Percentiles rank a stretch among this genome's conserved stretches.
These are phyloP conservation scores for Nyctalus aviator DNA, from an alignment of 2,797 vertebrate genomes.

Conservation along the genomic window DNA sequence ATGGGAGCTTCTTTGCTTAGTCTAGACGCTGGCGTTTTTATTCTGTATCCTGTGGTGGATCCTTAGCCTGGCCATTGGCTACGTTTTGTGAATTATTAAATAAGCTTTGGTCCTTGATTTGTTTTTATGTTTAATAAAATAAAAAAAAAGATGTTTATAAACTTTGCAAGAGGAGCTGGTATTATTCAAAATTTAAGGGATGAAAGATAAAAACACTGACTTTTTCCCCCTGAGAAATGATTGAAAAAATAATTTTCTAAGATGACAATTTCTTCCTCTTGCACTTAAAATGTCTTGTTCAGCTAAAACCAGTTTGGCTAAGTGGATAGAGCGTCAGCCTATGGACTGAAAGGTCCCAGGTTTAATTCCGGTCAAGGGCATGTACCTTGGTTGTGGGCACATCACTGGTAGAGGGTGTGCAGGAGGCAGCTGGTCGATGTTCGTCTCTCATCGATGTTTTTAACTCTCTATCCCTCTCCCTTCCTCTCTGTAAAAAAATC, in stretches of 20 bases:
- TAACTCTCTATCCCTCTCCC: too few relatives aligned
- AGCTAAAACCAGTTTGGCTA: too few relatives aligned
- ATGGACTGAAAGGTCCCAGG: too few relatives aligned
- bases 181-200: slow-evolving; percentile 12
- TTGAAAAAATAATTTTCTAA: background rate
- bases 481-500: too few relatives aligned
- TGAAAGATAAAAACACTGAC: background rate
- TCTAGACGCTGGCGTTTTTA: background rate
- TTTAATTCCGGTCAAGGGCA: too few relatives aligned
- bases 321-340: too few relatives aligned
- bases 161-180: background rate
- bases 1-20: background rate
- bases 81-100: background rate
- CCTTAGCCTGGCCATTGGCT: background rate
- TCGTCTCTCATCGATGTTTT: too few relatives aligned
- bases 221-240: background rate
- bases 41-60: background rate
- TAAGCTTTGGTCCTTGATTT: background rate
- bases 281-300: background rate
- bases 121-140: background rate
- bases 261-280: slow-evolving; percentile 5
- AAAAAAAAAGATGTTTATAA: slow-evolving; percentile 20
- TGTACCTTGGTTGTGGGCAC: too few relatives aligned
- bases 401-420: too few relatives aligned
- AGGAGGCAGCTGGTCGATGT: too few relatives aligned